Conservation (phyloP, 2,888 invertebrate genomes). For the Idaea straminata region DNA sequence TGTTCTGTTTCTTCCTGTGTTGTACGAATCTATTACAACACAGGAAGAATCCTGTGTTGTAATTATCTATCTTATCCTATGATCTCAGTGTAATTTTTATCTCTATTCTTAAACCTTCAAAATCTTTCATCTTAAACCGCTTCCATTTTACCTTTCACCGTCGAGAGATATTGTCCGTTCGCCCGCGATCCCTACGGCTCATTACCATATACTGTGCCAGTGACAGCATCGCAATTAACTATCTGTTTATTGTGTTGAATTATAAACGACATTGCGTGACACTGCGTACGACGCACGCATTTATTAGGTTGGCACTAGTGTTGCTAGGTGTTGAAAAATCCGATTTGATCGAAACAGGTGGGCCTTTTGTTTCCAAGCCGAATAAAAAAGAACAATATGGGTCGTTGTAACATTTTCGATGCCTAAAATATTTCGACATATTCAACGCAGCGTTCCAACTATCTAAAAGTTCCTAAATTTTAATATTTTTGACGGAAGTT, state of each 20-base stretch:
- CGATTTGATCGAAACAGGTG: too few relatives aligned
- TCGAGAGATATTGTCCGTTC: conserved; percentile 77
- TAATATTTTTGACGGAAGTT: too few relatives aligned
- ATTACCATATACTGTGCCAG: conserved; percentile 79
- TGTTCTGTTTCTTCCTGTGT: too few relatives aligned
- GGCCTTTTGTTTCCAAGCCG: too few relatives aligned
- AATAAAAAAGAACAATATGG: too few relatives aligned
- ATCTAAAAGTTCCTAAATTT: too few relatives aligned
- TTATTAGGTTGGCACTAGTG: neutral
- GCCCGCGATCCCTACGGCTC: conserved; percentile 75
- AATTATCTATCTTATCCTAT: too few relatives aligned
- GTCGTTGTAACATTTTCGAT: too few relatives aligned
- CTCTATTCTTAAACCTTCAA: neutral
- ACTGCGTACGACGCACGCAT: conserved; percentile 27
- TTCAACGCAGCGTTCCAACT: too few relatives aligned
- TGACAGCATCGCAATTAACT: conserved; percentile 80
- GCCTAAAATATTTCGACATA: too few relatives aligned
- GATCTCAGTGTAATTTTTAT: neutral
- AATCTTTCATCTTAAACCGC: conserved; percentile 37
- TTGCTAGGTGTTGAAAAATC: neutral
- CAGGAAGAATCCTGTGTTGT: too few relatives aligned
- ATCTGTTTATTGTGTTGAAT: conserved; percentile 79
- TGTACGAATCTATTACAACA: too few relatives aligned
- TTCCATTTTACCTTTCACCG: conserved; percentile 74
- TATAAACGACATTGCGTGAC: conserved; percentile 73